Evolutionary conservation across 2,797 vertebrate species (phyloP).

Genomic region (Esox masquinongy): DNA sequence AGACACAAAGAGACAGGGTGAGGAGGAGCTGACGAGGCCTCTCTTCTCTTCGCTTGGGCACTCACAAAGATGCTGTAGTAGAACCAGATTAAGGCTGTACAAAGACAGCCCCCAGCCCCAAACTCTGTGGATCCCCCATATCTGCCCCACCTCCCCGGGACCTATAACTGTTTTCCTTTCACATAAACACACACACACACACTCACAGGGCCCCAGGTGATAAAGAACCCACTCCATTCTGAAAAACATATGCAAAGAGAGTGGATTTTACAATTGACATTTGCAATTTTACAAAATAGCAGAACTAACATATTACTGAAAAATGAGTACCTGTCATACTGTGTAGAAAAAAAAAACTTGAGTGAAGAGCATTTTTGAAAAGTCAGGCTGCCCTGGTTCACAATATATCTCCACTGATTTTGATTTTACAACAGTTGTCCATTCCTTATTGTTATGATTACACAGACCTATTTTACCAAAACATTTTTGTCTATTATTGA

Average conservation of each 20-base stretch:
- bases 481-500: slow-evolving; percentile 73
- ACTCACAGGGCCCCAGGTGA: slow-evolving; percentile 53
- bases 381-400: slow-evolving; percentile 82
- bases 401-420: slow-evolving; percentile 85
- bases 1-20: slow-evolving; percentile 65
- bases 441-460: slow-evolving; percentile 80
- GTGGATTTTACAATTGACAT: slow-evolving; percentile 69
- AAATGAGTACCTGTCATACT: slow-evolving; percentile 75
- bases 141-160: too few species aligned
- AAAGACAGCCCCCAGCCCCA: slow-evolving; percentile 38
- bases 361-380: slow-evolving; percentile 70
- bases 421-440: slow-evolving; percentile 75
- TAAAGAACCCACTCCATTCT: slow-evolving; percentile 60
- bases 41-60: slow-evolving; percentile 54
- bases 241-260: slow-evolving; percentile 74
- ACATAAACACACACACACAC: slow-evolving; percentile 32
- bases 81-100: slow-evolving; percentile 75
- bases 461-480: slow-evolving; percentile 80
- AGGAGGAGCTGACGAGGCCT: slow-evolving; percentile 70
- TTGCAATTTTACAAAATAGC: slow-evolving; percentile 76
- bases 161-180: too few species aligned
- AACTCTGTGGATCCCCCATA: too few species aligned
- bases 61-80: slow-evolving; percentile 66
- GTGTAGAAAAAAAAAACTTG: slow-evolving; percentile 59
- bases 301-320: slow-evolving; percentile 72